Base-by-base conservation (phyloP, 1,140 invertebrate genomes). In the Caenorhabditis elegans region DNA sequence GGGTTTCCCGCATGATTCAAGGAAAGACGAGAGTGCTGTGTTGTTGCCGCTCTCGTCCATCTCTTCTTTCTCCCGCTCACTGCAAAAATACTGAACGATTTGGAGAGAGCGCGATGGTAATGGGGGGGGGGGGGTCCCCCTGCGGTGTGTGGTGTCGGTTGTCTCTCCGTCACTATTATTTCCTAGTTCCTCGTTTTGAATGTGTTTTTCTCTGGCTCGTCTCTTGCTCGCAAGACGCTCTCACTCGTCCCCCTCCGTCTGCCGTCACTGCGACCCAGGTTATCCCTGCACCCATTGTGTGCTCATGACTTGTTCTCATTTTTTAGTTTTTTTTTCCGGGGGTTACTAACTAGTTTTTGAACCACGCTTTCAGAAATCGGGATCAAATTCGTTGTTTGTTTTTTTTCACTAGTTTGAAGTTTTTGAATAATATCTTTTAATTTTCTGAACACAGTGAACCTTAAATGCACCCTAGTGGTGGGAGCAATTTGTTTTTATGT, bases 211-310 rank as follows among this genome's bases (percentile, higher is more conserved):
- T 39, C n/a, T 39, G 10, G 60, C 34, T 34, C 34, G 39, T 15
- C 39, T 43, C 34, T 22, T 17, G 6, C 34, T 43, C 26, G 28
- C 28, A 8, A 19, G 10, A 10, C 17, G 3, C 60, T 34, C 28
- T n/a, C n/a, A n/a, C n/a, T 36, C 3, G 8, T 6, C 28, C 6
- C 55, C n/a, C 3, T 28, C 15, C 6, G 53, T 60, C 53, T 60
- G 53, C 5, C 53, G 53, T 60, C 53, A 60, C 53, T 34, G 17
- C 53, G 17, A 34, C 28, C 2, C 17, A 36, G 60, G 34, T 34
- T 70, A 39, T 70, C 60, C 60, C 60, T 70, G 60, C 60, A 70
- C 60, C 60, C 60, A 70, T 70, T 70, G 60, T 70, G 60, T 70
- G 60, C 60, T 70, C 60, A 70, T 70, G 60, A 70, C 60, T 70